Evolutionary conservation across 2,113 vertebrate species (phyloP), one percentile per base, ranked within the genome.

Genomic region (Pangasianodon hypophthalmus): DNA sequence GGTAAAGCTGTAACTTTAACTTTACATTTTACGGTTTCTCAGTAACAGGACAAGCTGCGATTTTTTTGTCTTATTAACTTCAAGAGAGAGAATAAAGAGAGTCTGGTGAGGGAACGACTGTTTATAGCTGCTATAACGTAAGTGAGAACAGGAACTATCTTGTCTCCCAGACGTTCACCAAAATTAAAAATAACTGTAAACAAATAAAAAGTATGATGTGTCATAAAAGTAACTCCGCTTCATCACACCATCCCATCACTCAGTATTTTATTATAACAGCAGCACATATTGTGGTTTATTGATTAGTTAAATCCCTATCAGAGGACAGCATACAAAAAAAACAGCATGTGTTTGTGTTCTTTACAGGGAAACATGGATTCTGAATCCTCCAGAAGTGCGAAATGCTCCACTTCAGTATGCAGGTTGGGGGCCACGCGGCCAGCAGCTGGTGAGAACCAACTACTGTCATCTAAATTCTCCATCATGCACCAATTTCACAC

Each of bases 371-470:
- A 98, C 97, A 4, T 97, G 97, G 95, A 97, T 96, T 92, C 93
- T 99, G 93, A 97, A 98, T 90, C 98, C 98, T 84, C 98, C 98
- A 0, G 98, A 99, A 94, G 98, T 99, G 92, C 96, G 96, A 91
- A 97, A 98, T 2, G 97, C 97, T 88, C 97, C 97, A 88, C 97
- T 99, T 91, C 98, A 98, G 93, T 99, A 96, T 6, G 98, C 98
- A 1, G 98, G 98, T 92, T 99, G 98, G 98, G 98, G 98, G n/a
- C 97, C 98, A 0, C 96, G 96, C 90, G 98, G 97, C 71, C 98
- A 99, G 92, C 98, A 99, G 91, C 96, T 99, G 98, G 98, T 99
- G 37, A 98, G 97, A 90, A 92, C 69, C 0, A 18, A 58, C 18
- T 32, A 6, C 46, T 6, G 10, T 77, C 60, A 58, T 60, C 37